Base-by-base conservation (phyloP, 2,888 invertebrate species). In the Encarsia formosa region DNA sequence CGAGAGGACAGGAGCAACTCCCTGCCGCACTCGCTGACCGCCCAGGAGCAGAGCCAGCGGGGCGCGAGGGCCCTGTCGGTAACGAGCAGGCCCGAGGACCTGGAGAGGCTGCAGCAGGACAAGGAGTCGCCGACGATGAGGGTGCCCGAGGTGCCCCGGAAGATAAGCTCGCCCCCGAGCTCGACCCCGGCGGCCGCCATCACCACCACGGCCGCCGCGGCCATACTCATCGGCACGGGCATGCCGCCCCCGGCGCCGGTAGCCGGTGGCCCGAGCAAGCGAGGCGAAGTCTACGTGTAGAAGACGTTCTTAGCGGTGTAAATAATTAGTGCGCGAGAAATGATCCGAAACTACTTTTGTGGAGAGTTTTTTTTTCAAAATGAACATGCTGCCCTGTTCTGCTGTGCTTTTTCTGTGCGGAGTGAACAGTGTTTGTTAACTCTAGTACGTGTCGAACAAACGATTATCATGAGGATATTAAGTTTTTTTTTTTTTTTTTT, bases 201-300 rank as follows among this genome's bases (percentile, higher is more conserved):
- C 18, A 5, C 37, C 16, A 20, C 37, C 18, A 13, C 20, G 19
- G 37, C 37, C 6, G 37, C 37, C 18, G 16, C 37, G 37, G 19
- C 8, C 37, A 32, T 11, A 8, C 9, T 5, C 32, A 8, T 11
- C 6, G 26, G 26, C 32, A n/a, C 32, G 32, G 11, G 9, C 32
- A 32, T 5, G 13, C 32, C 8, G 26, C 57, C 54, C 38, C 41
- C 60, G 3, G 63, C 73, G 51, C 67, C 69, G 16, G 65, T 69
- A 35, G 65, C 70, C 15, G 63, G 63, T 19, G n/a, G n/a, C n/a
- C n/a, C n/a, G n/a, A 65, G 65, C 53, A 79, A 80, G 60, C 67
- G 80, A 35, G 77, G 78, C 9, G 81, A 81, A 62, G 81, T 81
- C 46, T 81, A 81, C 64, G 81, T 81, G 50, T 81, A 70, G n/a